These are phyloP conservation scores for Cartodere bifasciata DNA, from an alignment of 2,888 invertebrate species.

Conservation along the genomic window DNA sequence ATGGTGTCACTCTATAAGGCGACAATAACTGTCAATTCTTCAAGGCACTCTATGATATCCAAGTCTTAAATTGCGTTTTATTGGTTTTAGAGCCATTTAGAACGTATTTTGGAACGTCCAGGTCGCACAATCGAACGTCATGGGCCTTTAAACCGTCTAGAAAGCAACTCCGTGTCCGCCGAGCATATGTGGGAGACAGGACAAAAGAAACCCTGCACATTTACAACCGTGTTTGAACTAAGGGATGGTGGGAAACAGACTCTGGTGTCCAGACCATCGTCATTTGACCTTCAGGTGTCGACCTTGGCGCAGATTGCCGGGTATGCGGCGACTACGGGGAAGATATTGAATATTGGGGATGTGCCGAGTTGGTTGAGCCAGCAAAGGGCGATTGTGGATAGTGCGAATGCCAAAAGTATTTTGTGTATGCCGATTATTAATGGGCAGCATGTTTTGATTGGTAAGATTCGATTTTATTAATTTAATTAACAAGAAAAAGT, in stretches of 20 bases:
- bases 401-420: constrained; percentile 62
- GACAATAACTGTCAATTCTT: no score
- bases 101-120: constrained; percentile 77
- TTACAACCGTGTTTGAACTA: constrained; percentile 78
- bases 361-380: constrained; percentile 68
- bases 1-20: no score
- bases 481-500: no score
- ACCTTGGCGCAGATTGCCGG: constrained; percentile 74
- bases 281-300: constrained; percentile 53
- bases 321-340: constrained; percentile 76
- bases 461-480: no score
- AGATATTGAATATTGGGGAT: constrained; percentile 83
- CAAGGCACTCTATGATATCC: no score
- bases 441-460: constrained; percentile 77
- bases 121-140: constrained; percentile 41
- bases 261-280: constrained; percentile 50
- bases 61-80: no score
- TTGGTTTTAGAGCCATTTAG: constrained; percentile 61
- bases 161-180: constrained; percentile 51
- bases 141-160: constrained; percentile 33
- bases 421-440: constrained; percentile 90
- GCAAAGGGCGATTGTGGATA: constrained; percentile 52
- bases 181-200: constrained; percentile 47
- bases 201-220: constrained; percentile 43
- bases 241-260: constrained; percentile 57